Evolutionary conservation across 2,888 invertebrate genomes (phyloP).

Genomic region (Syrista parreyssii): DNA sequence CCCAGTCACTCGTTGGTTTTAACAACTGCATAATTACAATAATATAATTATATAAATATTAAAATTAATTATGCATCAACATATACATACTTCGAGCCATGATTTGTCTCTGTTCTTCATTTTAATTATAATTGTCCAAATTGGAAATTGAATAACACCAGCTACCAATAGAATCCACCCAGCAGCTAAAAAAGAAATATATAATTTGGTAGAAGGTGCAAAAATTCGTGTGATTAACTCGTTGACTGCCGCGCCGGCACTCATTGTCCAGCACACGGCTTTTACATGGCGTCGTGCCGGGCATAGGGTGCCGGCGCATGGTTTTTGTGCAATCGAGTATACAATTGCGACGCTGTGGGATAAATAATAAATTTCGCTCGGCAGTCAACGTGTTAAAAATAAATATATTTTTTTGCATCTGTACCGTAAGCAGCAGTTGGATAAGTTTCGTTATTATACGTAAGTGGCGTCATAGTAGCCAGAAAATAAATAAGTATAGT

Average conservation of each 20-base stretch:
- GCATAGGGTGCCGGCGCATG: too few species aligned
- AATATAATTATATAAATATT: conserved; percentile 4
- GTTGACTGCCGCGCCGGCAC: too few species aligned
- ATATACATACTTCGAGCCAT: conserved; percentile 36
- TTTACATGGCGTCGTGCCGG: too few species aligned
- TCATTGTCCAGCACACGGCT: too few species aligned
- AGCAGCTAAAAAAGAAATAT: conserved; percentile 57
- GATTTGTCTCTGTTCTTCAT: conserved; percentile 44
- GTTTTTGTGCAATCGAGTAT: too few species aligned
- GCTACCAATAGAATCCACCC: conserved; percentile 69
- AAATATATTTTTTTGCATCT: neutral
- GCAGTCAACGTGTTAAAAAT: too few species aligned
- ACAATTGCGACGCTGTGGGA: too few species aligned
- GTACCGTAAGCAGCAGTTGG: conserved; percentile 62
- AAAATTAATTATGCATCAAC: conserved; percentile 5
- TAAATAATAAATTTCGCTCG: too few species aligned
- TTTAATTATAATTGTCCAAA: conserved; percentile 64
- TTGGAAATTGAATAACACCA: conserved; percentile 68
- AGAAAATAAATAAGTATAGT: conserved; percentile 79
- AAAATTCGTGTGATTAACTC: neutral
- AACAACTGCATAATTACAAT: conserved; percentile 65
- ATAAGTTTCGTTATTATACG: conserved; percentile 72
- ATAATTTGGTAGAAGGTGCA: neutral
- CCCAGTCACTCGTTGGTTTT: conserved; percentile 71
- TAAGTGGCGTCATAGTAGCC: conserved; percentile 70